Conservation (phyloP, 2,113 vertebrate genomes). For the Egretta garzetta region DNA sequence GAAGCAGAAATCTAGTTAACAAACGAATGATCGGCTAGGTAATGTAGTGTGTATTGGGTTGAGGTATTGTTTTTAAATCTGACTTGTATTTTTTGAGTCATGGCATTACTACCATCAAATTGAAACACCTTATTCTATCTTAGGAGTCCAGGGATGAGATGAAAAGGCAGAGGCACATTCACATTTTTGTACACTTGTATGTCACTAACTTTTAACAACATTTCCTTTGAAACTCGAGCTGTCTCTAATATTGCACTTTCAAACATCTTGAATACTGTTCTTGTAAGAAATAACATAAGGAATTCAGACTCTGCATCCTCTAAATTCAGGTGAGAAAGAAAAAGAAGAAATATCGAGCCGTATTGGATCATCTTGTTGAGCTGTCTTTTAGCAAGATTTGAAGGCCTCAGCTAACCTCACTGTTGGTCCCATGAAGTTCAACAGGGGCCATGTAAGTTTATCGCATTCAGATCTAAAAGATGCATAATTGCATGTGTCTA, state of each 20-base stretch:
- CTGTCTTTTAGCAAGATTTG: constrained; percentile 68
- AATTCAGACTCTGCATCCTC: constrained; percentile 73
- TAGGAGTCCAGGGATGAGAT: neutral
- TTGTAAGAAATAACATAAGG: constrained; percentile 43
- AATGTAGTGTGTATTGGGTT: neutral
- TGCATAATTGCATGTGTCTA: constrained; percentile 66
- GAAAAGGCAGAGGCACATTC: neutral
- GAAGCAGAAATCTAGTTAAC: neutral
- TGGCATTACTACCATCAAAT: neutral
- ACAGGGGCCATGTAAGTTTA: constrained; percentile 73
- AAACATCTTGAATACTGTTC: constrained; percentile 40
- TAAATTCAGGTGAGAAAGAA: constrained; percentile 74
- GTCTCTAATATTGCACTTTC: constrained; percentile 12
- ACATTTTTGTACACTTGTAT: neutral
- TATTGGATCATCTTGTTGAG: constrained; percentile 72
- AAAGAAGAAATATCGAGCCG: constrained; percentile 68
- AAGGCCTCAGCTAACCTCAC: constrained; percentile 73
- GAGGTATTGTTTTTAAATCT: neutral
- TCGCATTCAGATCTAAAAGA: constrained; percentile 63
- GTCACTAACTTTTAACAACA: neutral
- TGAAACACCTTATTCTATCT: neutral
- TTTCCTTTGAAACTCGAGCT: neutral
- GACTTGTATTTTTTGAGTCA: neutral
- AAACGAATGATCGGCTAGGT: neutral
- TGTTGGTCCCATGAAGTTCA: constrained; percentile 74